Conservation (phyloP, 2,113 vertebrate genomes). For the Arvicanthis niloticus region DNA sequence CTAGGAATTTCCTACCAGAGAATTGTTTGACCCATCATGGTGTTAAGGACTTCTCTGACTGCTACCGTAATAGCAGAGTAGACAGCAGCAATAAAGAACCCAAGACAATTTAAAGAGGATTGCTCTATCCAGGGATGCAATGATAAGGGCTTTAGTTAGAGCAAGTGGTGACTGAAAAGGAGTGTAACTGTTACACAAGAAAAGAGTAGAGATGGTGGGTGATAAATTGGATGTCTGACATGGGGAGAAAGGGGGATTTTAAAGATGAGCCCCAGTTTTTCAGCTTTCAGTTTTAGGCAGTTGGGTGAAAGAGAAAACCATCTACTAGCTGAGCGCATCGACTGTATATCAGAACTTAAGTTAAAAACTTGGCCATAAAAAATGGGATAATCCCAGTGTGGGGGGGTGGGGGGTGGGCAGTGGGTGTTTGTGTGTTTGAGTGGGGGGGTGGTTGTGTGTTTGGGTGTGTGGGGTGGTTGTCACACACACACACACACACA, state of each 20-base stretch:
- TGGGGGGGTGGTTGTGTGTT: too few relatives aligned
- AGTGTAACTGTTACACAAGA: background rate
- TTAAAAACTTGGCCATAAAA: background rate
- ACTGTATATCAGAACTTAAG: background rate
- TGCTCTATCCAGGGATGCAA: too few relatives aligned
- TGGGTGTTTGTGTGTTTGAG: too few relatives aligned
- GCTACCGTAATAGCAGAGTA: background rate
- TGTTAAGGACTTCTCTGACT: background rate
- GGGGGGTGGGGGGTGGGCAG: background rate
- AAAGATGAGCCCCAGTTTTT: background rate
- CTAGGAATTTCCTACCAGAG: background rate
- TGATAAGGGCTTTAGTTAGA: background rate
- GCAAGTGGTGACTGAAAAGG: too few relatives aligned
- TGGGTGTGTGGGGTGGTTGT: too few relatives aligned
- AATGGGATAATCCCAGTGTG: background rate
- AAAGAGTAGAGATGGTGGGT: background rate
- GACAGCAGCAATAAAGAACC: background rate
- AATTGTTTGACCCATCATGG: background rate
- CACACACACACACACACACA: background rate
- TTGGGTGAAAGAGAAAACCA: background rate
- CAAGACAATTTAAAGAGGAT: background rate
- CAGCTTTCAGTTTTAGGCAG: background rate
- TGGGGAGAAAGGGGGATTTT: background rate
- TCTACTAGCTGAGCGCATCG: background rate
- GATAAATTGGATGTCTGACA: accelerated